Evolutionary conservation across 2,797 vertebrate species (phyloP), one percentile per base, ranked within the genome.

Genomic region (Lepus townsendii): DNA sequence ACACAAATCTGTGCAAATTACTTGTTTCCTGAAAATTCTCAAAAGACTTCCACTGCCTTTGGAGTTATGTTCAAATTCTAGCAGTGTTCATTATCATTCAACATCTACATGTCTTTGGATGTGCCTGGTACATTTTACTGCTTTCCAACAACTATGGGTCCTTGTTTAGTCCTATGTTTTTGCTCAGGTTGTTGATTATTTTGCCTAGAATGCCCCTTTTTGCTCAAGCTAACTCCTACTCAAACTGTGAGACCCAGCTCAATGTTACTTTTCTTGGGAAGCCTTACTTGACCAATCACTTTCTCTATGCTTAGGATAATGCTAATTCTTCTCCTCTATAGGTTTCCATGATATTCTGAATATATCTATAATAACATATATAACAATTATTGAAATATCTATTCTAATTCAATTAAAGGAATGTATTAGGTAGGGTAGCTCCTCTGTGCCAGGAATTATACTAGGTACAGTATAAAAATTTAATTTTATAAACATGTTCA

Each of bases 351-450:
- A 77, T 32, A 79, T 14, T 75, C 88, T 62, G 60, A 30, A 60
- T 3, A 3, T 32, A 73, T 63, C 73, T 84, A 16, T 77, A 62
- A 83, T 42, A 63, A 32, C 12, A 76, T 62, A 62, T 90, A 32
- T 47, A 47, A 17, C n/a, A 63, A 69, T 47, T 78, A 80, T 11
- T 72, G 32, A 72, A 14, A 87, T 80, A 88, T 80, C n/a, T 86
- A 11, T 78, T 92, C 71, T 20, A 90, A 52, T 60, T 82, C 26
- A 86, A 69, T 68, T 75, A 90, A 84, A 88, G 57, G 54, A 84
- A 60, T 80, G 16, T 68, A 62, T 80, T 24, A 1, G 13, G 47
- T 20, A 92, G 54, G 47, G 6, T 57, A 52, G 68, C 27, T 32
- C 76, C 66, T 68, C 79, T 72, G 57, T 47, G 57, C 35, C 42